Base-by-base conservation (phyloP, 2,113 vertebrate genomes). In the Vidua chalybeata region DNA sequence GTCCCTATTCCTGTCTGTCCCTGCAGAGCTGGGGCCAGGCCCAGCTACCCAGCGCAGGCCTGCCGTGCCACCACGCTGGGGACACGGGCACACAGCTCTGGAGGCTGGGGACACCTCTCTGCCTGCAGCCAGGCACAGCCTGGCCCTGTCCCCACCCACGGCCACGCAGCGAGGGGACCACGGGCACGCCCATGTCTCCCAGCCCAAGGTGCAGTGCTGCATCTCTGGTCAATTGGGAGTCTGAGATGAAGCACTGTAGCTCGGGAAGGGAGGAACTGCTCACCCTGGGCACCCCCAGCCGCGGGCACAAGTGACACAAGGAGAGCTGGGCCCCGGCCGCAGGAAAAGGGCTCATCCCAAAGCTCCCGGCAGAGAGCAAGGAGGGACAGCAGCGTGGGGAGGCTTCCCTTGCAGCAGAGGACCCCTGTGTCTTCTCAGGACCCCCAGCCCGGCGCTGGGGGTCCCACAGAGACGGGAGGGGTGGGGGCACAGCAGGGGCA, bases 191-290 rank as follows among this genome's bases (percentile, higher is more conserved):
- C 76, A 93, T 98, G 97, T 98, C 98, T 97, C 98, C 98, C 95
- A 98, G 99, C 99, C 99, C 98, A 97, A 96, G 99, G 99, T 99
- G 99, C 99, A 99, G 99, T 99, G 99, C 99, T 99, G 99, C 99
- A 99, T 99, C 99, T 99, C 99, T 99, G 99, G 99, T 99, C 99
- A 99, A 98, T 98, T 99, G 99, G 98, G 99, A 99, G 99, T 99
- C 99, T 99, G 99, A 99, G 99, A 99, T 99, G 99, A 99, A 99
- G 99, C 99, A 99, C 99, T 99, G 99, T 99, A 99, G 99, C 99
- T 99, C 99, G 97, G 99, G 99, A 98, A 98, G 98, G 98, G 98
- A 95, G 98, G 97, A 98, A 66, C 89, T 96, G 89, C 37, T 8
- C 98, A 51, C 33, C 86, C 45, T 48, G 43, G 72, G 52, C 72